Percentiles rank a stretch among this genome's conserved stretches.
Conservation (phyloP, 2,113 vertebrate genomes). For the Manacus vitellinus region DNA sequence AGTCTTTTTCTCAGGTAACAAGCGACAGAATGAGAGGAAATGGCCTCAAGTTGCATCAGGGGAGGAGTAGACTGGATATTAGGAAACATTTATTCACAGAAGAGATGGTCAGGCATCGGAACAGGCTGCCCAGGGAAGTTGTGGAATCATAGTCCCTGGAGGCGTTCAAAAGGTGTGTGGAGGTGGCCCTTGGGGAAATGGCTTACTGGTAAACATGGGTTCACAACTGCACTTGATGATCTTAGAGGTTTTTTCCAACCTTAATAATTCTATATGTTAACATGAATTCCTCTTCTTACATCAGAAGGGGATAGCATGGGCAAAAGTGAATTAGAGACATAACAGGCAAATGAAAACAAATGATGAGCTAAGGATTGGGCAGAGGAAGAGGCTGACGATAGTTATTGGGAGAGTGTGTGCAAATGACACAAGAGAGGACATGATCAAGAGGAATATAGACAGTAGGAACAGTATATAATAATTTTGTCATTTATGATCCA, state of each 20-base stretch:
- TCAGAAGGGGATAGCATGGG: not conserved
- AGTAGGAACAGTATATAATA: not conserved
- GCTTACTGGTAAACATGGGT: not conserved
- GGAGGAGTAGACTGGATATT: not conserved
- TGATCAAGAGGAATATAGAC: not conserved
- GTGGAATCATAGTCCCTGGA: not conserved
- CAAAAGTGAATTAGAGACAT: not conserved
- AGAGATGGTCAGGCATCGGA: not conserved
- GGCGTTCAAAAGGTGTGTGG: not conserved
- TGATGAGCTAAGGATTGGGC: not conserved
- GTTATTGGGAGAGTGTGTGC: not conserved
- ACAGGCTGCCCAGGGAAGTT: not conserved
- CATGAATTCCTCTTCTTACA: not conserved
- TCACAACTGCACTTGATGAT: not conserved
- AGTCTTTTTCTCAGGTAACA: not conserved
- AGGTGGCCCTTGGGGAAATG: not conserved
- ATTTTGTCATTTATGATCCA: not conserved
- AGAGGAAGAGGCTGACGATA: not conserved
- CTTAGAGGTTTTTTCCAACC: not conserved
- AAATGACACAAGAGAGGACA: not conserved
- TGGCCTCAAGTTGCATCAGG: not conserved
- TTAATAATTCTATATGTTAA: not conserved
- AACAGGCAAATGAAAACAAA: not conserved
- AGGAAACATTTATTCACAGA: not conserved
- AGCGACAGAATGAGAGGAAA: not conserved